Conservation (phyloP, 2,888 invertebrate genomes). For the Erebia aethiops region DNA sequence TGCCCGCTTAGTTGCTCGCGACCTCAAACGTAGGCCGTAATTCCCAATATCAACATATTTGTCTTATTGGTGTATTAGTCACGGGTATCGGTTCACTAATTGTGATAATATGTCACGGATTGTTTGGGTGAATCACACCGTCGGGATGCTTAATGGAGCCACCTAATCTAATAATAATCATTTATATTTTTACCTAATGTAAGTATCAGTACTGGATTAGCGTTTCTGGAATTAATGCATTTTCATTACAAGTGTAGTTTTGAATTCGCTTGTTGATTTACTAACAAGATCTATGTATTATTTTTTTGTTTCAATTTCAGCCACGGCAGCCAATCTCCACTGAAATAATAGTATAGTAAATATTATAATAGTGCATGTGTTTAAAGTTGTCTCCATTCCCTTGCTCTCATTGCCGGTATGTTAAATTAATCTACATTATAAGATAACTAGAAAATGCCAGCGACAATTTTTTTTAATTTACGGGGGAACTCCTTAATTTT, state of each 20-base stretch:
- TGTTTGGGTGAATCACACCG: slow-evolving; percentile 9
- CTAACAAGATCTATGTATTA: too few species aligned
- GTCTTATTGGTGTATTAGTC: not conserved
- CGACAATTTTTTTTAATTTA: too few species aligned
- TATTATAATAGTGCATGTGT: too few species aligned
- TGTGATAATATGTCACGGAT: slow-evolving; percentile 10
- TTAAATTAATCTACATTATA: too few species aligned
- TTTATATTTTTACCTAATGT: slow-evolving; percentile 15
- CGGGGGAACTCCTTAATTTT: too few species aligned
- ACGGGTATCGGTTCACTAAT: slow-evolving; percentile 5
- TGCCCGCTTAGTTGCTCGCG: too few species aligned
- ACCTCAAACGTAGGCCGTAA: not conserved
- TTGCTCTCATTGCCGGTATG: too few species aligned
- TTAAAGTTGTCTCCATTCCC: too few species aligned
- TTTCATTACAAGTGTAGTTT: slow-evolving; percentile 10
- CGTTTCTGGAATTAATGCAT: not conserved
- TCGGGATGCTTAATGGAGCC: slow-evolving; percentile 3
- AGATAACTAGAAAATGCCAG: too few species aligned
- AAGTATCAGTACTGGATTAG: not conserved
- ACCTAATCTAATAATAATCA: slow-evolving; percentile 11
- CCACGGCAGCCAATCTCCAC: too few species aligned
- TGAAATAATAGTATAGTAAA: too few species aligned
- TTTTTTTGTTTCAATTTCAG: too few species aligned
- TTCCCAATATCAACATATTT: slow-evolving; percentile 1
- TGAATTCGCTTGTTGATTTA: not conserved